Evolutionary conservation across 1,140 invertebrate genomes (phyloP), one percentile per base, ranked within the genome.

Genomic region (Rhynchophorus ferrugineus): DNA sequence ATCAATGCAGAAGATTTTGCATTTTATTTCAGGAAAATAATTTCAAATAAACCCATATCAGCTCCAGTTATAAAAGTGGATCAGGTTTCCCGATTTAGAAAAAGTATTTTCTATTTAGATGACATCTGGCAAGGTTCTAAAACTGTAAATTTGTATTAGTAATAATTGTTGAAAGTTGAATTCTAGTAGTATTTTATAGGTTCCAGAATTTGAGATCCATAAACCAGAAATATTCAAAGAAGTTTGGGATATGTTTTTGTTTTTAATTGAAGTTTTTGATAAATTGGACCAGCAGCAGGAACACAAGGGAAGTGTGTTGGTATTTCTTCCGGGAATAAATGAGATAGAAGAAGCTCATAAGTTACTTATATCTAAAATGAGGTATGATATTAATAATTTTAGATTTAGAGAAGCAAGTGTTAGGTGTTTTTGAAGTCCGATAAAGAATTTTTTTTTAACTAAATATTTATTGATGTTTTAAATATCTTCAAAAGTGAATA

Each of bases 281-380:
- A 71, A 72, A 14, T 73, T 90, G 47, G 88, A 91, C n/a, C 68
- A n/a, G 60, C 71, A 37, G 1, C 52, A 61, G 39, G 14, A 20
- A 47, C 57, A 36, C 45, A 65, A 53, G 61, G 77, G 57, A 78
- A 85, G 85, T 16, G 85, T 94, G 17, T 72, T 96, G 0, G 78
- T 95, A 55, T 96, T 95, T 70, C 66, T 96, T 41, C 92, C 92
- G 16, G 92, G 92, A 50, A 80, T 90, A 35, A 68, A 76, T 61
- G 89, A 93, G 73, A 93, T 93, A 52, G 84, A 89, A 68, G 73
- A 79, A 42, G 65, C 87, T 49, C 58, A 74, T 55, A 65, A 50
- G 36, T 61, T 55, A n/a, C 22, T 55, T 39, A 24, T 20, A 39
- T 21, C 45, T 36, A 33, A 44, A 33, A 9, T 9, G 17, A 39